phyloP scores from a whole-genome alignment of 2,888 invertebrate genomes.

The Metopia argyrocephala region DNA sequence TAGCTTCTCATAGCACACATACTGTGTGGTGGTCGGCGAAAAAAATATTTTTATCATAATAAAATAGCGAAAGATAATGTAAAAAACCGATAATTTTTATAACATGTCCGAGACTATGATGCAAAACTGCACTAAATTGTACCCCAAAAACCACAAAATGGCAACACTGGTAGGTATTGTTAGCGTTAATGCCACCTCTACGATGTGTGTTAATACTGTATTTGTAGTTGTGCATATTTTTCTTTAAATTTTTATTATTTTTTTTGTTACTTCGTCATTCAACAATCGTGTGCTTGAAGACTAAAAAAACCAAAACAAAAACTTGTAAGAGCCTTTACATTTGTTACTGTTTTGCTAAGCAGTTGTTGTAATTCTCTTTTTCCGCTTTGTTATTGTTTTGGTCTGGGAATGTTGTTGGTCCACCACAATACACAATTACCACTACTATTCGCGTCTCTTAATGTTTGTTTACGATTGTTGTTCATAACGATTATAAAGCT shows the following conservation, averaged over 20 bases:
- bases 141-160: no score
- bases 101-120: no score
- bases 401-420: conserved; percentile 65
- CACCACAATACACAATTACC: conserved; percentile 19
- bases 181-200: conserved; percentile 27
- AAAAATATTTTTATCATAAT: no score
- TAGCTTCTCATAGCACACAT: no score
- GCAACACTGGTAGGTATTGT: no score
- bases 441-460: background rate
- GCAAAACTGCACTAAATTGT: no score
- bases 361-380: background rate
- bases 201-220: background rate
- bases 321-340: no score
- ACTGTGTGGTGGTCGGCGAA: no score
- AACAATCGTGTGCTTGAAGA: conserved; percentile 15
- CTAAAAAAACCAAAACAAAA: background rate
- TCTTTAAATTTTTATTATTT: no score
- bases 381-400: conserved; percentile 62
- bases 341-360: conserved; percentile 8
- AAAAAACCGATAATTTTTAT: no score
- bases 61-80: no score
- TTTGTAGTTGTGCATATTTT: no score
- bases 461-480: background rate
- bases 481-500: conserved; percentile 23
- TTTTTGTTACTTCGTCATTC: conserved; percentile 35